phyloP scores from a whole-genome alignment of 53 echinoderm and acorn worm genomes.

The Henricia sp. region DNA sequence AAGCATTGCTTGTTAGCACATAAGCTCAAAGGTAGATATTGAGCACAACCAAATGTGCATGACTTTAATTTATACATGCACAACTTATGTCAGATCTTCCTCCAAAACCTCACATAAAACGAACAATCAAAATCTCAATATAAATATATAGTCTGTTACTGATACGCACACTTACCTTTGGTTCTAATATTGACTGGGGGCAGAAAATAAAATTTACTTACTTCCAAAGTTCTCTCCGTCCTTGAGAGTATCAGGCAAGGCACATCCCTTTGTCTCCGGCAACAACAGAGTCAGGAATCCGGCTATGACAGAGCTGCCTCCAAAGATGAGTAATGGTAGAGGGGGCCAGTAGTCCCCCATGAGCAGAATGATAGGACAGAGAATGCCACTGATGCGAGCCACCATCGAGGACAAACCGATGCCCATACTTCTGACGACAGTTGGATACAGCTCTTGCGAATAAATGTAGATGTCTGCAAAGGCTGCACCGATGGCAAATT shows the following conservation, averaged over 20 bases:
- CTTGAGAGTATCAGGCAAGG: too few relatives aligned
- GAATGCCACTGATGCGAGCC: conserved; percentile 72
- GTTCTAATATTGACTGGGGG: too few relatives aligned
- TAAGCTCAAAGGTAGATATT: too few relatives aligned
- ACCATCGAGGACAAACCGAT: conserved; percentile 71
- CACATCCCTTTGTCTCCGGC: conserved; percentile 64
- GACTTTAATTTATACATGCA: too few relatives aligned
- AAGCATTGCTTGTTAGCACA: too few relatives aligned
- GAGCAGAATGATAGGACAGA: conserved; percentile 64
- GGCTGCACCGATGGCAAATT: conserved; percentile 8
- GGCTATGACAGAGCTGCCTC: conserved; percentile 53
- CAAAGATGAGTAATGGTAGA: conserved; percentile 72
- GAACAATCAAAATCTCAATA: too few relatives aligned
- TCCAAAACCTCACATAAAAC: too few relatives aligned
- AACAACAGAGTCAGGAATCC: conserved; percentile 55
- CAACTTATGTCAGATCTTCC: too few relatives aligned
- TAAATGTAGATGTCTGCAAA: conserved; percentile 25
- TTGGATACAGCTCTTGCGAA: conserved; percentile 12
- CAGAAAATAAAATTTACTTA: conserved; percentile 46
- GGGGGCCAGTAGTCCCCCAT: conserved; percentile 65
- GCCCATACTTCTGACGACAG: conserved; percentile 40
- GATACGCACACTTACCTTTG: too few relatives aligned
- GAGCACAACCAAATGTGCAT: too few relatives aligned
- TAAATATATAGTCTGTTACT: too few relatives aligned
- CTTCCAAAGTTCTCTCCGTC: conserved; percentile 74